phyloP scores from a whole-genome alignment of 92 coral and sea anemone genomes.

The Epizoanthus ramosus region DNA sequence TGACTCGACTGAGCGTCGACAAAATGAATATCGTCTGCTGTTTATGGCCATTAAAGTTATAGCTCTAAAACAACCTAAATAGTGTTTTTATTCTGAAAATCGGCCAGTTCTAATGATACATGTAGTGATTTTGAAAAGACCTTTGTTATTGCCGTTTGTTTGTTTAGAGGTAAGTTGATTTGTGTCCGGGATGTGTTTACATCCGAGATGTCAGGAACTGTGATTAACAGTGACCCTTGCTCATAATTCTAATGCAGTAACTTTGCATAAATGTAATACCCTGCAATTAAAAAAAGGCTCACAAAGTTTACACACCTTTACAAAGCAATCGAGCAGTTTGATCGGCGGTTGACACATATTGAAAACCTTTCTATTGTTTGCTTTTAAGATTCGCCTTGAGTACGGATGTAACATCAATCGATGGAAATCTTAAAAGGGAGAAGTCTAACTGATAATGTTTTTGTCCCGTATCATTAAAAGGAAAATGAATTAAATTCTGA shows the following conservation, averaged over 20 bases:
- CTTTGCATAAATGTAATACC: conserved; percentile 91
- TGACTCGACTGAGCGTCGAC: not conserved
- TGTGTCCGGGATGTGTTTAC: conserved; percentile 70
- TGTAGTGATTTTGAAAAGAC: conserved; percentile 43
- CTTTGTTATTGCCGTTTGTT: conserved; percentile 67
- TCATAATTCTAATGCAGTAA: conserved; percentile 60
- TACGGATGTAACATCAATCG: conserved; percentile 32
- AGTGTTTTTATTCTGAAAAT: conserved; percentile 33
- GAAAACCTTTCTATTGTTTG: conserved; percentile 57
- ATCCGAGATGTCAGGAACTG: conserved; percentile 55
- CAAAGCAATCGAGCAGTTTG: conserved; percentile 83
- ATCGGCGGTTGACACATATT: conserved; percentile 80
- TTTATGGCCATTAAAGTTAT: not conserved
- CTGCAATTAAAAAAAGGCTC: conserved; percentile 73
- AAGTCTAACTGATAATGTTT: not conserved
- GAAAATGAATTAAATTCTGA: not conserved
- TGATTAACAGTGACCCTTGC: conserved; percentile 63
- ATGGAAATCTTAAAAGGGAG: conserved; percentile 32
- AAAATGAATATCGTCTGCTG: not conserved
- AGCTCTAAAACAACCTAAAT: conserved; percentile 1
- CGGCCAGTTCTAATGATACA: conserved; percentile 37
- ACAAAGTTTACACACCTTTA: conserved; percentile 86
- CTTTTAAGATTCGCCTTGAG: conserved; percentile 31
- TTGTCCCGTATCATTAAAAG: not conserved
- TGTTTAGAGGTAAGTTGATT: conserved; percentile 73